These are phyloP conservation scores for Molanna angustata DNA, from an alignment of 2,888 invertebrate species.

Conservation along the genomic window DNA sequence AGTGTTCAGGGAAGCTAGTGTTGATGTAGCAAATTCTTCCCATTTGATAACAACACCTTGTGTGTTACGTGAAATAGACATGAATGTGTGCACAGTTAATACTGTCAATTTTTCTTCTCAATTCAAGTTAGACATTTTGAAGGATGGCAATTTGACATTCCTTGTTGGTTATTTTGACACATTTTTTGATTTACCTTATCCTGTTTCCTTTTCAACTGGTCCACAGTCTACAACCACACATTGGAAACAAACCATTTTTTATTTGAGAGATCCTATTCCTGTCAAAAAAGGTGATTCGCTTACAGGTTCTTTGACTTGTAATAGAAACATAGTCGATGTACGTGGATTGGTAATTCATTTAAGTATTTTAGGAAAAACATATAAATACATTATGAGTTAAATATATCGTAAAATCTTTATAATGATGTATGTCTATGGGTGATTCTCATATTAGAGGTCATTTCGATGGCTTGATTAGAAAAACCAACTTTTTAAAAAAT, in stretches of 20 bases:
- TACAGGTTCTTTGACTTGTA: slow-evolving; percentile 69
- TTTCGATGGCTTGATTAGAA: no score
- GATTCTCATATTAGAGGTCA: no score
- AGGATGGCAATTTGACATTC: slow-evolving; percentile 70
- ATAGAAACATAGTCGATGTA: slow-evolving; percentile 69
- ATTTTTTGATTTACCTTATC: slow-evolving; percentile 70
- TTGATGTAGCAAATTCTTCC: slow-evolving; percentile 53
- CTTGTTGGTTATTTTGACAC: slow-evolving; percentile 91
- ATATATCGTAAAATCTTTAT: no score
- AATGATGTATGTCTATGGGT: no score
- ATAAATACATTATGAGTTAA: slow-evolving; percentile 65
- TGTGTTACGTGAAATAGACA: slow-evolving; percentile 69
- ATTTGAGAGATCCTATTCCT: slow-evolving; percentile 68
- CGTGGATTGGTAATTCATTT: slow-evolving; percentile 72
- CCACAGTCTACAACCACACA: slow-evolving; percentile 76
- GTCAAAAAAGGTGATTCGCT: slow-evolving; percentile 65
- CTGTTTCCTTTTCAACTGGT: slow-evolving; percentile 73
- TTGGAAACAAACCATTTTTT: slow-evolving; percentile 94
- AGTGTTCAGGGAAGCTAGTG: slow-evolving; percentile 70
- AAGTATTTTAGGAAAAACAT: slow-evolving; percentile 58
- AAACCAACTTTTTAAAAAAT: no score
- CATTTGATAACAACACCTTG: slow-evolving; percentile 65
- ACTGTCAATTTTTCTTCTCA: slow-evolving; percentile 70
- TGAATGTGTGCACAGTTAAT: slow-evolving; percentile 67
- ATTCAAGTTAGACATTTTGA: slow-evolving; percentile 63